Percentiles rank a stretch among this genome's conserved stretches.
Evolutionary conservation across 2,888 invertebrate genomes (phyloP).

Genomic region (Drosophila monieri): DNA sequence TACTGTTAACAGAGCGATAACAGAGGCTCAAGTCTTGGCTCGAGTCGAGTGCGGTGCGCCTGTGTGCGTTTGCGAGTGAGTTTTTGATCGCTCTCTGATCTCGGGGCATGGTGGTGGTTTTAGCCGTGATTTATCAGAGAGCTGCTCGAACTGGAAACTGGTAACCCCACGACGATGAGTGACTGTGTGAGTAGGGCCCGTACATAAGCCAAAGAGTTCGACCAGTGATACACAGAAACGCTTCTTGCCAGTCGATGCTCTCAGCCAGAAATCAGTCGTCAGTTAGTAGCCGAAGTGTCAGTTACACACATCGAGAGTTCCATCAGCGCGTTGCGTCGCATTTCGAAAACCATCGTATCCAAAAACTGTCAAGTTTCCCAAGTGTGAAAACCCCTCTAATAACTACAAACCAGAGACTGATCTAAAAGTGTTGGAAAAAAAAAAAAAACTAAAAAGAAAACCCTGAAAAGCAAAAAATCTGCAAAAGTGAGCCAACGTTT

Average conservation of each 20-base stretch:
- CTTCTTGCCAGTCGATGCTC: conserved; percentile 81
- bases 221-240: conserved; percentile 71
- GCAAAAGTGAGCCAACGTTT: conserved; percentile 23
- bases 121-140: conserved; percentile 68
- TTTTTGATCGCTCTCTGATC: conserved; percentile 39
- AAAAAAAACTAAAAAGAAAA: conserved; percentile 16
- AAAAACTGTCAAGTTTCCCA: neutral
- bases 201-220: conserved; percentile 59
- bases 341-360: conserved; percentile 1
- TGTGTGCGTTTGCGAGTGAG: conserved; percentile 21
- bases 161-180: conserved; percentile 15
- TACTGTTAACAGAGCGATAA: conserved; percentile 41
- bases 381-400: conserved; percentile 16
- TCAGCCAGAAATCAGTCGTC: conserved; percentile 81
- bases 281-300: conserved; percentile 82
- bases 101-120: conserved; percentile 30
- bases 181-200: neutral
- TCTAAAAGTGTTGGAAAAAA: conserved; percentile 46
- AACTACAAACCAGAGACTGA: conserved; percentile 41
- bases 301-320: conserved; percentile 63
- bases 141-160: conserved; percentile 39
- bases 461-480: conserved; percentile 17
- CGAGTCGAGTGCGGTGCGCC: conserved; percentile 21
- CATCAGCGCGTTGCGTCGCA: conserved; percentile 11
- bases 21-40: conserved; percentile 46